Conservation (phyloP, 2,113 vertebrate species). For the Hiodon alosoides region DNA sequence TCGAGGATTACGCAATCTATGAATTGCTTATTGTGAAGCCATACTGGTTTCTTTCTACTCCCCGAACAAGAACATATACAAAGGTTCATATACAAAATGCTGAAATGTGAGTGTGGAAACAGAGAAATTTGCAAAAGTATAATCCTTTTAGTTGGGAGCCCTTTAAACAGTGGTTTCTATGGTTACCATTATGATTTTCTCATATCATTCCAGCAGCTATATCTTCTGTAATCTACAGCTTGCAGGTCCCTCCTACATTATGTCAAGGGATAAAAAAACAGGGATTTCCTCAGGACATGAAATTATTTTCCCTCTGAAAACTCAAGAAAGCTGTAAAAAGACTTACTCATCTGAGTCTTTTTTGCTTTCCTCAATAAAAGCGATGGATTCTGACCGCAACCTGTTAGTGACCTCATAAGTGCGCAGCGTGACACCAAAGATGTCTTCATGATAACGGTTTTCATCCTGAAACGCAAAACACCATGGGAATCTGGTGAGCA, state of each 20-base stretch:
- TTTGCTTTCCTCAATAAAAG: slow-evolving; percentile 96
- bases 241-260: slow-evolving; percentile 30
- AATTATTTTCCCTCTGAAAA: neutral
- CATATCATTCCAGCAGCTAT: slow-evolving; percentile 29
- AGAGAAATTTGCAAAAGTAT: slow-evolving; percentile 47
- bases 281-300: slow-evolving; percentile 24
- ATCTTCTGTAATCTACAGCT: slow-evolving; percentile 36
- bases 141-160: slow-evolving; percentile 58
- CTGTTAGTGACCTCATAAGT: slow-evolving; percentile 98
- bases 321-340: neutral
- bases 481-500: neutral
- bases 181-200: slow-evolving; percentile 54
- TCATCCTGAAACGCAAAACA: slow-evolving; percentile 71
- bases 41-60: slow-evolving; percentile 44
- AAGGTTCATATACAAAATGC: slow-evolving; percentile 54
- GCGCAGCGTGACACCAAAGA: slow-evolving; percentile 93
- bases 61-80: slow-evolving; percentile 35
- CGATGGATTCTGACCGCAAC: slow-evolving; percentile 95
- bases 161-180: slow-evolving; percentile 49
- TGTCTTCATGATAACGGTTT: slow-evolving; percentile 95
- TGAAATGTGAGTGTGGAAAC: slow-evolving; percentile 45
- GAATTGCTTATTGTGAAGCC: slow-evolving; percentile 45
- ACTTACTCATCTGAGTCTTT: slow-evolving; percentile 94
- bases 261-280: slow-evolving; percentile 14
- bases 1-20: slow-evolving; percentile 40